phyloP scores from a whole-genome alignment of 2,113 vertebrate species.

The Ciconia stormi region DNA sequence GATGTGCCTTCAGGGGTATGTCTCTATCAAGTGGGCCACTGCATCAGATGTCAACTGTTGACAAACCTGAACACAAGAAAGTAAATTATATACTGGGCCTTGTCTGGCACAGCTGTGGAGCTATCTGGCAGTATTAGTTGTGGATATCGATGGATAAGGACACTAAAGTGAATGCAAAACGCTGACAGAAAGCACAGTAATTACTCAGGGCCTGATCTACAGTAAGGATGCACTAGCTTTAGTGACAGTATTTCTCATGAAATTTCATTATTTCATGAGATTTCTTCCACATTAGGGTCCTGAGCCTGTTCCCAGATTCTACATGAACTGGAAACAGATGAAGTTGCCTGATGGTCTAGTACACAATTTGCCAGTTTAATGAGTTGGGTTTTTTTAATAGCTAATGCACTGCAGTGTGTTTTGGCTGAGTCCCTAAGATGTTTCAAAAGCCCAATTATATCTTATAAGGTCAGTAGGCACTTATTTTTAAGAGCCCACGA shows the following conservation, averaged over 20 bases:
- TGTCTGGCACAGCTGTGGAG: background rate
- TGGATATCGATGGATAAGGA: background rate
- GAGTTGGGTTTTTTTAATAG: background rate
- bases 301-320: background rate
- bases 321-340: background rate
- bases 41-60: background rate
- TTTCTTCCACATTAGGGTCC: background rate
- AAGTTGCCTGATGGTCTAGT: background rate
- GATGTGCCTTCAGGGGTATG: accelerated
- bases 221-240: background rate
- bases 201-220: background rate
- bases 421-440: background rate
- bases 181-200: background rate
- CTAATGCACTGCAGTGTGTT: background rate
- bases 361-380: background rate
- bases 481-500: background rate
- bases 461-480: constrained; percentile 18
- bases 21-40: no score
- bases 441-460: constrained; percentile 19
- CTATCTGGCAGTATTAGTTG: background rate
- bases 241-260: background rate
- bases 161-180: background rate
- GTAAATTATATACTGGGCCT: background rate
- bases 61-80: background rate
- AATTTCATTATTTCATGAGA: background rate